Evolutionary conservation across 2,113 vertebrate genomes (phyloP), one percentile per base, ranked within the genome.

Genomic region (Sporophila hypoxantha): DNA sequence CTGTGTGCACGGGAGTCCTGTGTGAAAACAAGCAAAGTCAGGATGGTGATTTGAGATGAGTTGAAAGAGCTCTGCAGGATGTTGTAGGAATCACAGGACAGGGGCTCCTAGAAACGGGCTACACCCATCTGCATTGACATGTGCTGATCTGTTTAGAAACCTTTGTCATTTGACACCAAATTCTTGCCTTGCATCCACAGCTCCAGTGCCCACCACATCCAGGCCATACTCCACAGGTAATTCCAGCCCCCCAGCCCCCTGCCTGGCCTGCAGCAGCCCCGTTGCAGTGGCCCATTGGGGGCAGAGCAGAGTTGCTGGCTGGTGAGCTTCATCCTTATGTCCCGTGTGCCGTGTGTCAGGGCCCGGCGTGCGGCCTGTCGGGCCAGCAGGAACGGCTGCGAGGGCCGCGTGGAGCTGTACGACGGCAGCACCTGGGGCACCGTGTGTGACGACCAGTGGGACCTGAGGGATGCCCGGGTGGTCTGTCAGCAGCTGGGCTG

Each of bases 181-280:
- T 18, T 74, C 25, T 36, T 27, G n/a, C 3, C 7, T 82, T 82
- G 4, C 11, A 23, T 13, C 26, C 0, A 0, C 16, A 88, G n/a
- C 26, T 52, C 3, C 8, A 26, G 12, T 1, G 0, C 1, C 7
- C 23, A 57, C 5, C 12, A 6, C 5, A 25, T 3, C 5, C 9
- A 1, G 13, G 5, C 9, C 10, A 4, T 0, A 30, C 17, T 47
- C 77, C 32, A 32, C 42, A 53, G 53, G 57, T 62, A 75, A 76
- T 14, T 34, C 6, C 13, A 3, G 2, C 8, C 34, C 37, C 34
- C 2, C 46, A 52, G 11, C 23, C 6, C 9, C 25, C 20, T 2
- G 8, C 25, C 22, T 17, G 18, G 5, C 49, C 39, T 12, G 18
- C 36, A 60, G 29, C 32, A 26, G 1, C 17, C 44, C 7, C 52